These are phyloP conservation scores for Athalia cordata DNA, from an alignment of 2,888 invertebrate species.

Conservation along the genomic window DNA sequence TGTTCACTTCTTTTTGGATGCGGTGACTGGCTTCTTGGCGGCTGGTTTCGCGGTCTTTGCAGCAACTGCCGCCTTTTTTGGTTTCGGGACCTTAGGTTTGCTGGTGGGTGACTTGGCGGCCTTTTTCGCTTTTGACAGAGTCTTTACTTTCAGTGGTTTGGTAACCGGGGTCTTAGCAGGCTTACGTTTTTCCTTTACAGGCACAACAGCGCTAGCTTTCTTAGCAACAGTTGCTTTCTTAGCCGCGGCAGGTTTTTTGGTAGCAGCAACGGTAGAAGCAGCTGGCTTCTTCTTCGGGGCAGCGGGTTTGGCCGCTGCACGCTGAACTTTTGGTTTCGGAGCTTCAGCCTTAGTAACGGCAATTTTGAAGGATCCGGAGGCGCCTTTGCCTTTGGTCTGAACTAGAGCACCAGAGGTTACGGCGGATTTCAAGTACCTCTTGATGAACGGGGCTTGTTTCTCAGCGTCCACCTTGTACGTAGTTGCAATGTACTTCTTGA, in stretches of 20 bases:
- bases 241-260: constrained; percentile 17
- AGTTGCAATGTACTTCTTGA: constrained; percentile 78
- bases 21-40: constrained; percentile 47
- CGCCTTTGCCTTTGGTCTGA: constrained; percentile 75
- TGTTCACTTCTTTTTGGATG: constrained; percentile 43
- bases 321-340: constrained; percentile 41
- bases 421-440: constrained; percentile 76
- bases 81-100: constrained; percentile 71
- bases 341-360: constrained; percentile 59
- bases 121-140: constrained; percentile 67
- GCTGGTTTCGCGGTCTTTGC: constrained; percentile 53
- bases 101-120: constrained; percentile 67
- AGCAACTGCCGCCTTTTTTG: constrained; percentile 60
- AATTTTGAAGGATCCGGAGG: constrained; percentile 74
- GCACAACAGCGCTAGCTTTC: constrained; percentile 16
- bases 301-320: constrained; percentile 44
- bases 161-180: constrained; percentile 18
- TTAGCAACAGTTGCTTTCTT: constrained; percentile 33
- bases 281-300: constrained; percentile 47
- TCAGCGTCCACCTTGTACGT: constrained; percentile 77
- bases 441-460: constrained; percentile 76
- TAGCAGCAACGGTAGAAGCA: constrained; percentile 5
- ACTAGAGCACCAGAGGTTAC: constrained; percentile 74
- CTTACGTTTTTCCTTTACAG: constrained; percentile 34
- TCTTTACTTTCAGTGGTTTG: constrained; percentile 51